Base-by-base conservation (phyloP, 1,140 invertebrate genomes). In the Orius laevigatus region DNA sequence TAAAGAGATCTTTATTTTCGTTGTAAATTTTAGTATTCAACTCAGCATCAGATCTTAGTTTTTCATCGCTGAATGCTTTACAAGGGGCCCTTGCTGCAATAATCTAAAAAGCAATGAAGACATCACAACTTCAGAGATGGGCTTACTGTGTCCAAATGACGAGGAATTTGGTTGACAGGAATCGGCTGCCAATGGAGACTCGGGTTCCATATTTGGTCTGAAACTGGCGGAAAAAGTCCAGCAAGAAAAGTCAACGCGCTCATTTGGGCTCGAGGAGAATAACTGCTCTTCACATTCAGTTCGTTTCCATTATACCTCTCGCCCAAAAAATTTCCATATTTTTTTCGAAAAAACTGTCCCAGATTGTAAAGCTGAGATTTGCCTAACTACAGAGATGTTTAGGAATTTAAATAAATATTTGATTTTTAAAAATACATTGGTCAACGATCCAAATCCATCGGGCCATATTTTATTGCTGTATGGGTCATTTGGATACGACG, bases 131-230 rank as follows among this genome's bases (percentile, higher is more conserved):
- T n/a, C 33, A 34, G 33, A 34, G n/a, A n/a, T 16, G 15, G 10
- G 19, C 47, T 66, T 70, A 87, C 83, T 61, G 75, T 75, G 62
- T 88, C 84, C 33, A 75, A 56, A 16, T 69, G 53, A 42, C 69
- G 71, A 0, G 82, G 77, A 35, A 75, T 62, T 4, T 80, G 78
- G 63, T 87, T 81, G 11, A 94, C 75, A 1, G 89, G 84, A 56
- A 94, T 78, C 0, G 90, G 90, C 56, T 86, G 83, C 90, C 90
- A 95, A 0, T 64, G 58, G 38, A 94, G 65, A 39, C 75, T 65
- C 0, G 69, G 60, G 57, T 85, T 72, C 74, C 88, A 89, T 50
- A 74, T 66, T 58, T 85, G 76, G 18, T 73, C 64, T 6, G 71
- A 64, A 16, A 63, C 61, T 0, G 88, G 86, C 16, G 80, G 81